A percentile compares a stretch with the other conserved stretches of the same genome.
Conservation (phyloP, 1,140 invertebrate genomes). For the Oncopodura yosiiana region DNA sequence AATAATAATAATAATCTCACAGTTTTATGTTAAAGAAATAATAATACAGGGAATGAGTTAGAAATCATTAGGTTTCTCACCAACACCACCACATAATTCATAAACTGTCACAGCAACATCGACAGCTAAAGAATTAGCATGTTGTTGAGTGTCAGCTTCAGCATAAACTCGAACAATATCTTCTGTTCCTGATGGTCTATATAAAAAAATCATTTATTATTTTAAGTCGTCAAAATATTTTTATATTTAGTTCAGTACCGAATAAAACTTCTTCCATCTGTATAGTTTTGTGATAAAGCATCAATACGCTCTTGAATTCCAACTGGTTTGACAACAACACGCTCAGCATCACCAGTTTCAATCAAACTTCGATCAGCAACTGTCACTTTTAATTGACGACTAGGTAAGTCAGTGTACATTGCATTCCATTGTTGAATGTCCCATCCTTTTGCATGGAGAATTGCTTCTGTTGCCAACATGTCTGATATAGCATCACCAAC, state of each 20-base stretch:
- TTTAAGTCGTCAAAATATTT: neutral
- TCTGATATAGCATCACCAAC: constrained; percentile 96
- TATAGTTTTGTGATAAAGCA: constrained; percentile 55
- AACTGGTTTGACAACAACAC: constrained; percentile 61
- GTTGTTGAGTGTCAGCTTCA: constrained; percentile 69
- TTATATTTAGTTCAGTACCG: constrained; percentile 43
- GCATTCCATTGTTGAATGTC: constrained; percentile 66
- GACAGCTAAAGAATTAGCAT: constrained; percentile 59
- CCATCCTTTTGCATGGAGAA: constrained; percentile 72
- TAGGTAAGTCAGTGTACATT: constrained; percentile 74
- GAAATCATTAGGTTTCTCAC: too few species aligned
- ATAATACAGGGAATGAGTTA: too few species aligned
- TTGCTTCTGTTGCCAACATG: constrained; percentile 83
- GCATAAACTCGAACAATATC: constrained; percentile 92
- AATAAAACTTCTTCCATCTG: constrained; percentile 73
- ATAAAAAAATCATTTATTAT: constrained; percentile 23
- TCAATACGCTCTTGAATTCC: constrained; percentile 78
- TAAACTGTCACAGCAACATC: constrained; percentile 66
- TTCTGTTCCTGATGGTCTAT: constrained; percentile 91
- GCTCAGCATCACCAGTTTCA: constrained; percentile 74
- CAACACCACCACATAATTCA: constrained; percentile 63
- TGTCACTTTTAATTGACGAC: constrained; percentile 74
- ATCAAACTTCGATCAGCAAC: constrained; percentile 77
- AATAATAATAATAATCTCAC: too few species aligned
- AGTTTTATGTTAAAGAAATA: too few species aligned